Evolutionary conservation across 2,888 invertebrate species (phyloP).

Genomic region (Digitonthophagus gazella): DNA sequence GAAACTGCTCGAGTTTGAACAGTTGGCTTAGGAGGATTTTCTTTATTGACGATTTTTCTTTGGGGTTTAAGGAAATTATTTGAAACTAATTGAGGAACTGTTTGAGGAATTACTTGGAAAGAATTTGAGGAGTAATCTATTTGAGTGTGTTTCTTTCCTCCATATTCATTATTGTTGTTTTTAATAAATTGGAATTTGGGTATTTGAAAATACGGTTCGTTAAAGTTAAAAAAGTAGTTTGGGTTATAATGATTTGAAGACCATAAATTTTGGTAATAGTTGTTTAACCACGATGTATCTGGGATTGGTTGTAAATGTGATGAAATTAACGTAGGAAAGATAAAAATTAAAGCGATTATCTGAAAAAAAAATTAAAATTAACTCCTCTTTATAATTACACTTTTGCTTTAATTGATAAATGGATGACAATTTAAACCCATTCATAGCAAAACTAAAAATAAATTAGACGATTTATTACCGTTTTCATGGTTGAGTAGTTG

Average conservation of each 20-base stretch:
- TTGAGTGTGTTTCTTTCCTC: neutral
- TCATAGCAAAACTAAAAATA: too few relatives aligned
- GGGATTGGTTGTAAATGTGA: neutral
- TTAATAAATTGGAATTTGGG: neutral
- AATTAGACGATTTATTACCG: neutral
- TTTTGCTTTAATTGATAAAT: too few relatives aligned
- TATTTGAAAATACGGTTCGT: neutral
- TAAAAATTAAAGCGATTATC: neutral
- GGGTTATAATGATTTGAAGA: neutral
- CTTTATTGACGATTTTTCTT: neutral
- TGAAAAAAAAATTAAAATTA: neutral
- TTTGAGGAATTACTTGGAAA: neutral
- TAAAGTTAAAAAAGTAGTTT: neutral
- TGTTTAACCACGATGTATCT: neutral
- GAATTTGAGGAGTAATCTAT: neutral
- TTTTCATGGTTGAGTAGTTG: neutral
- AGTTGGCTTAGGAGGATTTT: neutral
- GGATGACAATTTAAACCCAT: too few relatives aligned
- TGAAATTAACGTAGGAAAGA: neutral
- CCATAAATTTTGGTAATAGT: neutral
- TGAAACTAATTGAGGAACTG: neutral
- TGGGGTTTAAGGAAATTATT: neutral
- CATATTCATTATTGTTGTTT: neutral
- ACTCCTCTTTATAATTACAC: neutral
- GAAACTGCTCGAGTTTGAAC: constrained; percentile 3